These are phyloP conservation scores for Theonella swinhoei DNA, from an alignment of 37 sponge, comb jelly and placozoan genomes.

Conservation along the genomic window DNA sequence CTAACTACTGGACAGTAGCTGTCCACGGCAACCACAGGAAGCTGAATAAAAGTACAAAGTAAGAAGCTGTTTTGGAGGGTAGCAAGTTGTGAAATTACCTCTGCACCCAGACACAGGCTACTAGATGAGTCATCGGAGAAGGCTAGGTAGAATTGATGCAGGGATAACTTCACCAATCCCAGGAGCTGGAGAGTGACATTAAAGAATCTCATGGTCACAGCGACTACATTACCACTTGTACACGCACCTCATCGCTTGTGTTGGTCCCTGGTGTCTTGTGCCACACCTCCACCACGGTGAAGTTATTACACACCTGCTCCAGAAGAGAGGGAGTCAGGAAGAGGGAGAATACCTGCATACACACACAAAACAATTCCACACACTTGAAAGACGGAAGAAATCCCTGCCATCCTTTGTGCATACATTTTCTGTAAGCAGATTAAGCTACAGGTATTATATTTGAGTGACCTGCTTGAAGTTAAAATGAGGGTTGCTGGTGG, in stretches of 20 bases:
- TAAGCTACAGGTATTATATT: no score
- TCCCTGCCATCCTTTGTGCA: no score
- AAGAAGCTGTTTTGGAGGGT: background rate
- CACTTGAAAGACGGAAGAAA: no score
- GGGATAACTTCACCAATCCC: constrained; percentile 86
- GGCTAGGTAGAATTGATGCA: constrained; percentile 81
- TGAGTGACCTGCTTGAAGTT: constrained; percentile 61
- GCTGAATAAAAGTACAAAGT: constrained; percentile 5
- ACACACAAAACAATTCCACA: background rate
- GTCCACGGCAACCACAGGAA: constrained; percentile 78
- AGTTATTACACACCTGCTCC: constrained; percentile 54
- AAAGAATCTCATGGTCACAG: background rate
- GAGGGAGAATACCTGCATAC: constrained; percentile 47
- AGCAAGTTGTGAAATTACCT: no score
- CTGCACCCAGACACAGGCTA: constrained; percentile 30
- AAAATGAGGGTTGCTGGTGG: constrained; percentile 58
- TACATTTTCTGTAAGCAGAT: background rate
- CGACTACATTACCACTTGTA: background rate
- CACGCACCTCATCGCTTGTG: constrained; percentile 53
- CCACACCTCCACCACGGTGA: constrained; percentile 90
- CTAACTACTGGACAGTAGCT: constrained; percentile 76
- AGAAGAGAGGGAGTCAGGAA: constrained; percentile 52
- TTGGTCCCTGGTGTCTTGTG: constrained; percentile 56
- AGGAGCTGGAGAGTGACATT: constrained; percentile 52
- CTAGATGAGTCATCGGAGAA: constrained; percentile 36